Evolutionary conservation across 2,113 vertebrate genomes (phyloP).

Genomic region (Hippopotamus amphibius): DNA sequence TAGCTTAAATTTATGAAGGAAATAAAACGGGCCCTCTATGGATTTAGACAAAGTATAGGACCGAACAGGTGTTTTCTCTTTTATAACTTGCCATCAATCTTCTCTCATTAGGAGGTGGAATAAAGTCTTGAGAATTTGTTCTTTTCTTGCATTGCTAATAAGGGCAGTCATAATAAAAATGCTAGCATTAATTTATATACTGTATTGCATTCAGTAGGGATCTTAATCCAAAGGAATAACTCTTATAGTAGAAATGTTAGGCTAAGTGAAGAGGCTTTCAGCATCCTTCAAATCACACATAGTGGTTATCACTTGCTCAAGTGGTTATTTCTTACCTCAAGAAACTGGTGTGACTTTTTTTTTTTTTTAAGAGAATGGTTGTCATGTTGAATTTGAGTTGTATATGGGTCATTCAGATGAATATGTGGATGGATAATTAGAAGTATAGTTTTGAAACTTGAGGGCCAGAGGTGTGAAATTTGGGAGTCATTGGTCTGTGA

Average conservation of each 20-base stretch:
- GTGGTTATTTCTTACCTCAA: background rate
- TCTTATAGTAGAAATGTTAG: background rate
- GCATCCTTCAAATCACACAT: background rate
- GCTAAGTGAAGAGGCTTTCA: background rate
- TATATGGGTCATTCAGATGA: background rate
- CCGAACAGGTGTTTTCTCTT: background rate
- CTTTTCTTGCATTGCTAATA: background rate
- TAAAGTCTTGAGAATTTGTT: background rate
- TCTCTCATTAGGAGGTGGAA: conserved; percentile 3
- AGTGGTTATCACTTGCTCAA: background rate
- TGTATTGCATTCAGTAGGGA: background rate
- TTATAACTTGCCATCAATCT: background rate
- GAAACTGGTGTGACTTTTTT: background rate
- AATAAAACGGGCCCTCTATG: background rate
- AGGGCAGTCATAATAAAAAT: background rate
- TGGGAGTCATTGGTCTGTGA: background rate
- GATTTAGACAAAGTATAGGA: background rate
- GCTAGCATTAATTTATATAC: background rate
- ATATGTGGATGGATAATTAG: background rate
- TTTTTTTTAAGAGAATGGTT: background rate
- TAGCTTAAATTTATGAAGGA: background rate
- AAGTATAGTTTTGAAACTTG: background rate
- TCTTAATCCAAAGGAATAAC: conserved; percentile 6
- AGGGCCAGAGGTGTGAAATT: background rate
- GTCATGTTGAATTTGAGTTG: background rate